Conservation (phyloP, 2,113 vertebrate genomes). For the Syngnathus typhle region DNA sequence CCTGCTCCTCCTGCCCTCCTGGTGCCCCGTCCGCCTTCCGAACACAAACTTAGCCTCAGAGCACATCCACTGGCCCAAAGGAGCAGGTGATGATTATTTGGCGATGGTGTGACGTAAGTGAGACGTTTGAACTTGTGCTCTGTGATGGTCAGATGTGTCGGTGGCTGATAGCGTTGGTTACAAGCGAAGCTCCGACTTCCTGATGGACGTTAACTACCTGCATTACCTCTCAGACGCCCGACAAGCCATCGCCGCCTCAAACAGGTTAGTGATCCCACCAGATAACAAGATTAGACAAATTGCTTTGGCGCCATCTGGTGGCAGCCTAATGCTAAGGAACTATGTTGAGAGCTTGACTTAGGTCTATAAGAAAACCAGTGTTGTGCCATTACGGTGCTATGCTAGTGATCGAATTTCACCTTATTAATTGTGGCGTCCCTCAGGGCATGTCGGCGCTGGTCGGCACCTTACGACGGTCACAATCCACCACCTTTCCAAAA, state of each 20-base stretch:
- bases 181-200: constrained; percentile 69
- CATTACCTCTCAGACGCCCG: constrained; percentile 88
- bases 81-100: constrained; percentile 42
- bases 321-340: no score
- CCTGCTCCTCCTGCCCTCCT: constrained; percentile 81
- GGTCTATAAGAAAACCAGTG: no score
- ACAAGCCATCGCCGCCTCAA: constrained; percentile 63
- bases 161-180: constrained; percentile 51
- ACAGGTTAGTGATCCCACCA: constrained; percentile 27
- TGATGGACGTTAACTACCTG: constrained; percentile 85
- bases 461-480: constrained; percentile 85
- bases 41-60: constrained; percentile 59
- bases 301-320: no score
- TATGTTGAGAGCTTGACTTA: no score
- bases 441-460: constrained; percentile 85
- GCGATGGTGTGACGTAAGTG: background rate
- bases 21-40: constrained; percentile 72
- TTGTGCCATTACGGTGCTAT: background rate
- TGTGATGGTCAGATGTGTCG: constrained; percentile 31
- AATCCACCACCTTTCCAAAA: constrained; percentile 71
- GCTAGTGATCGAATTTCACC: background rate
- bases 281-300: no score
- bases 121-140: background rate
- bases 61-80: constrained; percentile 82
- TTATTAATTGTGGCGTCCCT: constrained; percentile 35